phyloP scores from a whole-genome alignment of 2,113 vertebrate genomes.

The Indri indri region DNA sequence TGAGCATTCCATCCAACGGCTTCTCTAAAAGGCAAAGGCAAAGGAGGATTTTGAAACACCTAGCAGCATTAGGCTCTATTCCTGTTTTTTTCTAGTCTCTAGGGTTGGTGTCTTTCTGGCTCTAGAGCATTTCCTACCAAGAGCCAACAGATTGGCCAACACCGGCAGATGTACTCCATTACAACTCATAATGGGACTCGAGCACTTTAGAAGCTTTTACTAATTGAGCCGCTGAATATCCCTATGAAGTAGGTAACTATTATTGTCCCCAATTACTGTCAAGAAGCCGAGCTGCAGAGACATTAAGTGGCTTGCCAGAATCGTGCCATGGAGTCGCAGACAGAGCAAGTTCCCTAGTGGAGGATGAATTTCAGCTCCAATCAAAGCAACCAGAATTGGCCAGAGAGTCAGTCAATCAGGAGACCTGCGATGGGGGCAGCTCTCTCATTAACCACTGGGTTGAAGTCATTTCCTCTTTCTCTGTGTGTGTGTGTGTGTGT shows the following conservation, averaged over 20 bases:
- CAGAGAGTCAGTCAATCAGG: background rate
- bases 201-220: slow-evolving; percentile 65
- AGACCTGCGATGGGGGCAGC: background rate
- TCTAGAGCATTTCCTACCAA: slow-evolving; percentile 15
- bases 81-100: background rate
- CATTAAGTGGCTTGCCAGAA: slow-evolving; percentile 61
- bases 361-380: background rate
- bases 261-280: slow-evolving; percentile 75
- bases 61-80: background rate
- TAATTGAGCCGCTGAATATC: slow-evolving; percentile 69
- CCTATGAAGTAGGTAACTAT: slow-evolving; percentile 72
- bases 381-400: background rate
- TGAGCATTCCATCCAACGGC: background rate
- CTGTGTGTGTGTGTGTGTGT: background rate
- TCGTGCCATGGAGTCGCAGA: background rate
- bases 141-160: slow-evolving; percentile 2
- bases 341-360: background rate
- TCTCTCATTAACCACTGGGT: background rate
- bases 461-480: background rate
- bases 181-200: slow-evolving; percentile 61
- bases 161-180: slow-evolving; percentile 40
- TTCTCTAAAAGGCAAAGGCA: background rate
- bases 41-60: background rate
- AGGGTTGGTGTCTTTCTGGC: background rate
- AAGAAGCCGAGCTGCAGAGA: slow-evolving; percentile 61